phyloP scores from a whole-genome alignment of 2,888 invertebrate genomes.

The Oxytorus armatus region DNA sequence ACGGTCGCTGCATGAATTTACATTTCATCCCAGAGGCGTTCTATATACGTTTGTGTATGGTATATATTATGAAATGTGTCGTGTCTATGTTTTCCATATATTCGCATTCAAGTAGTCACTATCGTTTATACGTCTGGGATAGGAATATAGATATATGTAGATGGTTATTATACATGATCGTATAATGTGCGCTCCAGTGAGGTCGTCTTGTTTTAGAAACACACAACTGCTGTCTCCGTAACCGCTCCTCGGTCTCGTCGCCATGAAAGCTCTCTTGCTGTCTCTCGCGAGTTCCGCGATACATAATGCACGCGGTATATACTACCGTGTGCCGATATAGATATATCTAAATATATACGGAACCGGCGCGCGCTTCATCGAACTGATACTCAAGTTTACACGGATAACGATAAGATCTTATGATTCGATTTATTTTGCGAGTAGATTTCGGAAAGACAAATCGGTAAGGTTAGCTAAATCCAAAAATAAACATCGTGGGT shows the following conservation, averaged over 20 bases:
- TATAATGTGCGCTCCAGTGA: constrained; percentile 38
- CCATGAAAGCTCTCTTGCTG: constrained; percentile 11
- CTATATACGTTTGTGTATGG: not conserved
- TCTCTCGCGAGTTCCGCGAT: constrained; percentile 34
- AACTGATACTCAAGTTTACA: constrained; percentile 11
- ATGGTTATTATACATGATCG: no score
- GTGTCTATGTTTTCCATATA: not conserved
- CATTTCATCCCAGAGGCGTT: no score
- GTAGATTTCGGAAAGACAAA: no score
- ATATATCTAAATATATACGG: not conserved
- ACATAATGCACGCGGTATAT: not conserved
- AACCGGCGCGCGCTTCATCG: constrained; percentile 15
- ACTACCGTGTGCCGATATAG: not conserved
- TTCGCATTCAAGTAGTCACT: not conserved
- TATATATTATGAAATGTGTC: not conserved
- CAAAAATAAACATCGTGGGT: no score
- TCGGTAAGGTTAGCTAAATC: no score
- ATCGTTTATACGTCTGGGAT: not conserved
- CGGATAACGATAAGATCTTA: no score
- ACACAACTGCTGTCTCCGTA: constrained; percentile 41
- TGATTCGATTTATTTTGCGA: no score
- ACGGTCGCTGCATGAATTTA: no score
- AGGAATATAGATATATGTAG: constrained; percentile 4
- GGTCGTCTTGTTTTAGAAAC: constrained; percentile 45
- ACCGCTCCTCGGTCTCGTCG: constrained; percentile 16